A percentile compares a stretch with the other conserved stretches of the same genome.
Evolutionary conservation across 2,888 invertebrate genomes (phyloP).

Genomic region (Drosophila ustulata): DNA sequence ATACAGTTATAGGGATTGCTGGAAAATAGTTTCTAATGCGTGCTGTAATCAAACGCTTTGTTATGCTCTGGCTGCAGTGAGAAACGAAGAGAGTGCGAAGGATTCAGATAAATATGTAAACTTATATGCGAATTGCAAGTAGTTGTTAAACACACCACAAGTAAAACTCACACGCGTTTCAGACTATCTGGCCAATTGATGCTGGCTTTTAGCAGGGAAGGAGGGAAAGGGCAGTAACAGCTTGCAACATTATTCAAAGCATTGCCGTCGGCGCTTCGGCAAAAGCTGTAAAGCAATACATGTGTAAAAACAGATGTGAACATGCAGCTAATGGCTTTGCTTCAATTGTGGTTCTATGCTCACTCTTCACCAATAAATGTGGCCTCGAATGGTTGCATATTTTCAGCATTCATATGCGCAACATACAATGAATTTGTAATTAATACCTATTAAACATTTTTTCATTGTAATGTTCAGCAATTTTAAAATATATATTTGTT

Average conservation of each 20-base stretch:
- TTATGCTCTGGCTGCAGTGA: conserved; percentile 15
- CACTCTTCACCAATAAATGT: conserved; percentile 41
- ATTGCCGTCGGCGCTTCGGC: conserved; percentile 52
- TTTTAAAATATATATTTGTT: not conserved
- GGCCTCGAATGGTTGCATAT: conserved; percentile 25
- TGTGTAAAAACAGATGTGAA: conserved; percentile 74
- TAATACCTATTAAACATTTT: no score
- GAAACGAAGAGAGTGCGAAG: conserved; percentile 1
- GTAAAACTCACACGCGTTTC: conserved; percentile 35
- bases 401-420: not conserved
- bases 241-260: conserved; percentile 69
- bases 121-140: conserved; percentile 30
- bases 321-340: conserved; percentile 64
- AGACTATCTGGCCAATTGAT: conserved; percentile 32
- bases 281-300: conserved; percentile 65
- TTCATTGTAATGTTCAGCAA: not conserved
- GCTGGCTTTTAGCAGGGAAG: not conserved
- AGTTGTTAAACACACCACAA: conserved; percentile 53
- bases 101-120: conserved; percentile 55
- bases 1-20: conserved; percentile 26
- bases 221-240: not conserved
- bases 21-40: conserved; percentile 57
- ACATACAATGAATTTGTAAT: not conserved
- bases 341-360: conserved; percentile 20
- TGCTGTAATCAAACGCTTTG: conserved; percentile 55